Base-by-base conservation (phyloP, 2,888 invertebrate species). In the Mylabris sibirica region DNA sequence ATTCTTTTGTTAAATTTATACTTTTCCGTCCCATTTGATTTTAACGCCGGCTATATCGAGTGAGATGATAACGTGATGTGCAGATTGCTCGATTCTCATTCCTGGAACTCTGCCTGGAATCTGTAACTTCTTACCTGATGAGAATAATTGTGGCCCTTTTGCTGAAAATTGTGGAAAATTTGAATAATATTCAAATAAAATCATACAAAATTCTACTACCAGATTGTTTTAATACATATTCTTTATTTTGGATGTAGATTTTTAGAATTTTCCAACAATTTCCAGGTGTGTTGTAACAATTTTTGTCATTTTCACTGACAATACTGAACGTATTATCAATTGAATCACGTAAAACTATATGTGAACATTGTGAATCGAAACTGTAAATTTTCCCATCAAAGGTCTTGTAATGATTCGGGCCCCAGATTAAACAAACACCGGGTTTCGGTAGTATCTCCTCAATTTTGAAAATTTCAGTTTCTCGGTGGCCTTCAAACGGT, bases 351-450 rank as follows among this genome's bases (percentile, higher is more conserved):
- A 92, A 87, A 35, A 96, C 81, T 0, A 91, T 89, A 79, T 95
- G 93, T 0, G 91, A 88, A 82, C 96, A 96, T 0, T 90, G 88
- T 0, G 95, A 92, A 64, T 91, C 88, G 77, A 93, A 93, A 80
- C 93, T 94, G 81, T 76, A 87, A 60, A 95, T 88, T 77, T 89
- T 88, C 8, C 94, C 93, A 85, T 97, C 97, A 83, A 95, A 97
- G 0, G 95, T 95, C 77, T 90, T 90, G 81, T 94, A 92, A 84
- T 97, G 97, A 0, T 96, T 95, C 82, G 96, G 96, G 1, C 97
- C 97, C 93, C 95, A 96, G 94, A 84, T 96, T 95, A 92, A 89
- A 78, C 96, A 96, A 12, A 89, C 87, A 0, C 92, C 92, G 0
- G 91, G 88, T 75, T 88, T 88, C 0, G 92, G 91, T 9, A 78